These are phyloP conservation scores for Eurosta solidaginis DNA, from an alignment of 1,140 invertebrate genomes.

Conservation along the genomic window DNA sequence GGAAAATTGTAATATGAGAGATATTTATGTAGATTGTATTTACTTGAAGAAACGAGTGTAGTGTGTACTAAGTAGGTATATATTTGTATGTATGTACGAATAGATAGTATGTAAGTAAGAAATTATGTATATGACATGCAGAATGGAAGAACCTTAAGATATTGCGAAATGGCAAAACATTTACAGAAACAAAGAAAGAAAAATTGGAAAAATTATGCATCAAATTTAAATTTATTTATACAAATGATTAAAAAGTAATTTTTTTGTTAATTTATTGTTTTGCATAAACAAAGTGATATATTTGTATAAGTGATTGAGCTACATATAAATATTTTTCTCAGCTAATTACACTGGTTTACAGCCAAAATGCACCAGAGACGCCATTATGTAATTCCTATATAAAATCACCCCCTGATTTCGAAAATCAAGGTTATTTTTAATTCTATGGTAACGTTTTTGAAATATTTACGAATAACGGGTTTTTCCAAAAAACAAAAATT, in stretches of 20 bases:
- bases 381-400: too few relatives aligned
- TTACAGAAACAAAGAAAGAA: neutral
- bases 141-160: neutral
- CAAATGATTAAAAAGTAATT: neutral
- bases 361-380: too few relatives aligned
- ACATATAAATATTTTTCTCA: neutral
- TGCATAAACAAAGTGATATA: slow-evolving; percentile 39
- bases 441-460: too few relatives aligned
- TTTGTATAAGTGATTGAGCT: slow-evolving; percentile 31
- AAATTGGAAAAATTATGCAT: neutral
- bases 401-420: too few relatives aligned
- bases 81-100: too few relatives aligned
- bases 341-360: too few relatives aligned
- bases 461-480: too few relatives aligned
- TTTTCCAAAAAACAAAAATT: too few relatives aligned
- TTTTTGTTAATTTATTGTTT: slow-evolving; percentile 21
- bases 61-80: too few relatives aligned
- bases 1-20: slow-evolving; percentile 1
- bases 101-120: neutral
- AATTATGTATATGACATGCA: neutral
- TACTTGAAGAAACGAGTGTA: neutral
- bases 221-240: neutral
- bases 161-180: neutral
- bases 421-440: too few relatives aligned
- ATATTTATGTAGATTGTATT: neutral